Evolutionary conservation across 2,888 invertebrate genomes (phyloP), one percentile per base, ranked within the genome.

Genomic region (Lysandra bellargus): DNA sequence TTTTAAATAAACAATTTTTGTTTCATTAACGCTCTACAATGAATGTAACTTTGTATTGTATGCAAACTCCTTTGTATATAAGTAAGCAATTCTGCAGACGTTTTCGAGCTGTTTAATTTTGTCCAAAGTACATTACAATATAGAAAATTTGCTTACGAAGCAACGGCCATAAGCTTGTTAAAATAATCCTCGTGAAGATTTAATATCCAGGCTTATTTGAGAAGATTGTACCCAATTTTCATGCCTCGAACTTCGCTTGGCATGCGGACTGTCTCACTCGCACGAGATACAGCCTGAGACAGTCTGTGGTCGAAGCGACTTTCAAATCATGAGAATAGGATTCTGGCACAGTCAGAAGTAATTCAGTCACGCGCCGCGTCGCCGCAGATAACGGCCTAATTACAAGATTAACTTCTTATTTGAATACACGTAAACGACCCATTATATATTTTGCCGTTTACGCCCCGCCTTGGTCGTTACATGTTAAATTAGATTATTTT

Each of bases 341-440:
- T 1, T 4, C 57, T 4, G 2, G 4, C 17, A 17, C 33, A 33
- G 69, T 69, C 4, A 69, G 1, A 69, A 30, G 69, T 37, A 37
- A 37, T 69, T 69, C 69, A 33, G 69, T 69, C 69, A 69, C 69
- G 69, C 69, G 7, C 69, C 69, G 14, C 69, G 33, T n/a, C 69
- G 33, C 14, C 69, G 14, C 33, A 69, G 69, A 69, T 69, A 69
- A 37, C 69, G 4, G 12, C 64, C 33, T 69, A 69, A 69, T 69
- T 37, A 23, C 33, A 33, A 69, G 69, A 69, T 69, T 69, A 69
- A 69, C 69, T 69, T 69, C 69, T 69, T 69, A 69, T 69, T 69
- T 33, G 14, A 69, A 69, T 69, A 69, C 33, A 17, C 37, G 6
- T 69, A 69, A 69, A 69, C 69, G 37, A 69, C 33, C 33, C 33